phyloP scores from a whole-genome alignment of 2,888 invertebrate species.

The Tachina grossa region DNA sequence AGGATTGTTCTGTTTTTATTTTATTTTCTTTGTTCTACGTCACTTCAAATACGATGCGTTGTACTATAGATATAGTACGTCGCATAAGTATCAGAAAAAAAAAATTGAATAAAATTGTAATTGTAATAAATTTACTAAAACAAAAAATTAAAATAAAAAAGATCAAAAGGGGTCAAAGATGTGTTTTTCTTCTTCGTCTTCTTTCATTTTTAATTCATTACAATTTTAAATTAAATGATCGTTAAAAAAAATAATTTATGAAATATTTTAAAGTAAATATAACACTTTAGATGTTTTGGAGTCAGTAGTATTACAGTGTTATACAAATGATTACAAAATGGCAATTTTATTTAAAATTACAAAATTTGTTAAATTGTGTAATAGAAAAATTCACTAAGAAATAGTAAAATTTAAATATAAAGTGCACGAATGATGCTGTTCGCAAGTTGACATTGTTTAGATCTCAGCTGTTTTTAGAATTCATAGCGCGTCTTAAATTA shows the following conservation, averaged over 20 bases:
- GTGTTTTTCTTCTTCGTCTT: constrained; percentile 11
- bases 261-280: constrained; percentile 35
- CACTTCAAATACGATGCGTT: constrained; percentile 1
- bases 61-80: constrained; percentile 5
- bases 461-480: no score
- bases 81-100: constrained; percentile 26
- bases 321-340: not conserved
- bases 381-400: no score
- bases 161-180: constrained; percentile 63
- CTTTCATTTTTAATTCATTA: constrained; percentile 25
- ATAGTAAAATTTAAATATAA: no score
- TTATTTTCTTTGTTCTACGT: constrained; percentile 41
- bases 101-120: constrained; percentile 36
- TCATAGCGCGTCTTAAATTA: no score
- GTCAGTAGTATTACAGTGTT: not conserved
- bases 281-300: not conserved
- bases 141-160: constrained; percentile 17
- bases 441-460: no score
- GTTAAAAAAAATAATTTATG: not conserved
- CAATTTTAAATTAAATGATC: constrained; percentile 59
- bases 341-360: constrained; percentile 16
- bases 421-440: no score
- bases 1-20: constrained; percentile 32
- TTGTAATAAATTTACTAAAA: constrained; percentile 49
- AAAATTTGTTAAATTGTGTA: not conserved